Percentiles rank a stretch among this genome's conserved stretches.
phyloP scores from a whole-genome alignment of 2,888 invertebrate genomes.

The Ptilodon capucinus region DNA sequence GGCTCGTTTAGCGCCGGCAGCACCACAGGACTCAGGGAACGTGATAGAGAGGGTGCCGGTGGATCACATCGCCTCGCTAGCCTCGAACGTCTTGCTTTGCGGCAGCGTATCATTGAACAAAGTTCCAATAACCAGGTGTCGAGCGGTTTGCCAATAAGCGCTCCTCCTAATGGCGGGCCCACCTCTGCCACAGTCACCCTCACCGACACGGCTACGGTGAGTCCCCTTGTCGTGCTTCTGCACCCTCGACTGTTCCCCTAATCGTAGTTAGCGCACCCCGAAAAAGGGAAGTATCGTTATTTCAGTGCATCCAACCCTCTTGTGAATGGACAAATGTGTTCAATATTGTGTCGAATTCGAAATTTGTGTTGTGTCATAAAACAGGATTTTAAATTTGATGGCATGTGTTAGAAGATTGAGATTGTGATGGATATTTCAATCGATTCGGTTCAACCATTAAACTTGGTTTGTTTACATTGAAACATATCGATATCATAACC shows the following conservation, averaged over 20 bases:
- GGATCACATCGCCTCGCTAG: constrained; percentile 91
- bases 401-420: background rate
- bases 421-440: constrained; percentile 3
- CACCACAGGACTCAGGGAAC: constrained; percentile 83
- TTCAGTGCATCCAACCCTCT: constrained; percentile 55
- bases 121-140: constrained; percentile 78
- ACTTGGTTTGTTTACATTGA: constrained; percentile 59
- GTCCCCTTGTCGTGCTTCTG: constrained; percentile 71
- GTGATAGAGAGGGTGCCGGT: constrained; percentile 86
- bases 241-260: constrained; percentile 76
- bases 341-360: constrained; percentile 9
- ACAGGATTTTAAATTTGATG: background rate
- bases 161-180: constrained; percentile 64
- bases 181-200: constrained; percentile 79
- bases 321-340: constrained; percentile 9
- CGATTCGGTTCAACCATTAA: constrained; percentile 32
- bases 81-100: constrained; percentile 90
- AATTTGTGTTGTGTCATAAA: background rate
- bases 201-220: constrained; percentile 81
- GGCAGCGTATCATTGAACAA: constrained; percentile 91
- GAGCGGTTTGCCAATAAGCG: constrained; percentile 42
- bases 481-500: constrained; percentile 50
- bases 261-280: constrained; percentile 70
- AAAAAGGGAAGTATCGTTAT: constrained; percentile 66
- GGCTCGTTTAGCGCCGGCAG: constrained; percentile 89